Evolutionary conservation across 2,113 vertebrate species (phyloP).

Genomic region (Neofelis nebulosa): DNA sequence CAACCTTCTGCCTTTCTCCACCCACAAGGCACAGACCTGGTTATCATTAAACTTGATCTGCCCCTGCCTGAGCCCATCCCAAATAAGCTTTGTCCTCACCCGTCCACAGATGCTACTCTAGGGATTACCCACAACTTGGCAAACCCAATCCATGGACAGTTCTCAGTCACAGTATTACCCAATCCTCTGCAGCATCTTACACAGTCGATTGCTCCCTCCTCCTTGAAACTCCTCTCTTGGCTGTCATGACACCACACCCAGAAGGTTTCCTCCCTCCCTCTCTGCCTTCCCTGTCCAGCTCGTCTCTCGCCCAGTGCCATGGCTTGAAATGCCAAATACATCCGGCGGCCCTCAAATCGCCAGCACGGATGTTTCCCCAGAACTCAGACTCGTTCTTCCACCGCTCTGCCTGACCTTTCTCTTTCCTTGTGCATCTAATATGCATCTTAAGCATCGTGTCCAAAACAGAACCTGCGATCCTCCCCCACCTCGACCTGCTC

Average conservation of each 20-base stretch:
- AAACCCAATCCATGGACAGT: background rate
- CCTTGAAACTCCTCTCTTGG: background rate
- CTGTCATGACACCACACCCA: background rate
- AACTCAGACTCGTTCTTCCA: background rate
- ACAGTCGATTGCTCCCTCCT: accelerated
- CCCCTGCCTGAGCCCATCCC: background rate
- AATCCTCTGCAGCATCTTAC: accelerated
- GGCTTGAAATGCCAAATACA: background rate
- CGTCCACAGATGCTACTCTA: accelerated
- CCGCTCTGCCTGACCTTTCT: background rate
- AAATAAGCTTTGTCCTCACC: background rate
- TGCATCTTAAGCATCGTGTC: background rate
- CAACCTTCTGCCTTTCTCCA: background rate
- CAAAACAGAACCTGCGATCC: background rate
- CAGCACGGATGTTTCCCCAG: background rate
- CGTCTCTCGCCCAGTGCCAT: background rate
- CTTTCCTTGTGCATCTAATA: background rate
- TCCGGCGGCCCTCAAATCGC: background rate
- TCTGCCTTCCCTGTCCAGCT: background rate
- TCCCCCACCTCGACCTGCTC: background rate
- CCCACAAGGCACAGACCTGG: background rate
- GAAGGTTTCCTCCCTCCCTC: background rate
- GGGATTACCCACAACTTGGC: too few relatives aligned
- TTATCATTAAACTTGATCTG: background rate
- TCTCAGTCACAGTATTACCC: background rate